A percentile compares a stretch with the other conserved stretches of the same genome.
Conservation (phyloP, 2,113 vertebrate species). For the Eurystomus gularis region DNA sequence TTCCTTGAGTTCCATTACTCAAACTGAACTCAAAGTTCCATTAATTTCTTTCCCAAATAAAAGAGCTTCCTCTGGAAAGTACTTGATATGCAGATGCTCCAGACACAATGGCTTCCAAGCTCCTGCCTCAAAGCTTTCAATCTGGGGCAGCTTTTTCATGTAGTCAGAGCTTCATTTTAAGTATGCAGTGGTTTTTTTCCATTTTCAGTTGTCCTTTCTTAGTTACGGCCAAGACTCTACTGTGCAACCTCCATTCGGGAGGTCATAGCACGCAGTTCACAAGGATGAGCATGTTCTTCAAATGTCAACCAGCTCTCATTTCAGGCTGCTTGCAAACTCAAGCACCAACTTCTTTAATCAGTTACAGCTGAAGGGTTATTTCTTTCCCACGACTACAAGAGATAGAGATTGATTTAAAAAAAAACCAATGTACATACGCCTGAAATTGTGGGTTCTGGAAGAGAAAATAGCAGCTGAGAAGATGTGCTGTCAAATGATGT, state of each 20-base stretch:
- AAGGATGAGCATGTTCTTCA: not conserved
- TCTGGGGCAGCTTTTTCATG: not conserved
- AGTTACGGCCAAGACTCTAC: not conserved
- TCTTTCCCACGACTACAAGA: slow-evolving; percentile 31
- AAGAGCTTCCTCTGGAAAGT: not conserved
- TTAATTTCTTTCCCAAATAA: not conserved
- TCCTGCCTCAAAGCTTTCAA: not conserved
- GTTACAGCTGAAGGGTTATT: slow-evolving; percentile 35
- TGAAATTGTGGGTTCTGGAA: slow-evolving; percentile 22
- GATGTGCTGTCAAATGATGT: not conserved
- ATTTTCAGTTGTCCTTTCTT: not conserved
- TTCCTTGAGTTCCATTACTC: not conserved
- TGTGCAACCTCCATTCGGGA: not conserved
- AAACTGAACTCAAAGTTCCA: not conserved
- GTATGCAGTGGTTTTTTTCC: not conserved
- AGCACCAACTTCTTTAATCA: slow-evolving; percentile 28
- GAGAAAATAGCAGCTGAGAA: not conserved
- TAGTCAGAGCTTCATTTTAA: not conserved
- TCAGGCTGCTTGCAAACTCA: slow-evolving; percentile 13
- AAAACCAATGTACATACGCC: not conserved
- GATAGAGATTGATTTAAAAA: not conserved
- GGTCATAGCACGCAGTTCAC: not conserved
- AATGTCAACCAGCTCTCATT: not conserved
- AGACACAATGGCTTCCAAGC: fast-evolving
- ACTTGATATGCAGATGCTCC: not conserved